These are phyloP conservation scores for Mycalesis mineus DNA, from an alignment of 2,888 invertebrate genomes.

Conservation along the genomic window DNA sequence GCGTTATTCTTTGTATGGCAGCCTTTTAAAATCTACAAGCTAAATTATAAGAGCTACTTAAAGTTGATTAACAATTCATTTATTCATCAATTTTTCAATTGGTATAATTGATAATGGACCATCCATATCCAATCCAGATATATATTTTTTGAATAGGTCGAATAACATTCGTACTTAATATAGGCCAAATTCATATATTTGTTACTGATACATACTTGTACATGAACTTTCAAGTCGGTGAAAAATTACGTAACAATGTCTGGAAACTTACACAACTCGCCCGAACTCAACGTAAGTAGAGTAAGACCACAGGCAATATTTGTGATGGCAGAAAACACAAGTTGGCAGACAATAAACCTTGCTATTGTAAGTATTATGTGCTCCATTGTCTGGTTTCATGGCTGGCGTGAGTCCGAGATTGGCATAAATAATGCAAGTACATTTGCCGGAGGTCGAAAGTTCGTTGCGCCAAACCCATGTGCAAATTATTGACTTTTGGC, in stretches of 20 bases:
- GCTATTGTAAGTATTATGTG: conserved; percentile 34
- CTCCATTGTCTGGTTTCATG: conserved; percentile 36
- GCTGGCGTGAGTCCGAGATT: conserved; percentile 35
- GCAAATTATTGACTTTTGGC: neutral
- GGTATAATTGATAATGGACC: too few relatives aligned
- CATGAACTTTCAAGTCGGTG: too few relatives aligned
- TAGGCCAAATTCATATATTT: too few relatives aligned
- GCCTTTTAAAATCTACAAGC: too few relatives aligned
- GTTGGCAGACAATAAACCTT: conserved; percentile 42
- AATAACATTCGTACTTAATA: too few relatives aligned
- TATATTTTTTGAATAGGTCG: too few relatives aligned
- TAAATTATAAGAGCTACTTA: too few relatives aligned
- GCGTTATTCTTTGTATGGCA: too few relatives aligned
- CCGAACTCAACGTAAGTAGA: neutral
- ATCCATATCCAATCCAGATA: too few relatives aligned
- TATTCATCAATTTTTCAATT: too few relatives aligned
- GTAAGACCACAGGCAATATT: conserved; percentile 15
- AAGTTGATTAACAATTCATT: too few relatives aligned
- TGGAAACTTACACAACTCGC: neutral
- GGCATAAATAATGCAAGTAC: conserved; percentile 46
- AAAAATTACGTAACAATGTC: neutral
- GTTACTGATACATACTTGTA: too few relatives aligned
- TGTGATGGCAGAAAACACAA: conserved; percentile 28
- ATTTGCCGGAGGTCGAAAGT: conserved; percentile 29
- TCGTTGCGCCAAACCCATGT: conserved; percentile 19